phyloP scores from a whole-genome alignment of 2,113 vertebrate species.

The Perca fluviatilis region DNA sequence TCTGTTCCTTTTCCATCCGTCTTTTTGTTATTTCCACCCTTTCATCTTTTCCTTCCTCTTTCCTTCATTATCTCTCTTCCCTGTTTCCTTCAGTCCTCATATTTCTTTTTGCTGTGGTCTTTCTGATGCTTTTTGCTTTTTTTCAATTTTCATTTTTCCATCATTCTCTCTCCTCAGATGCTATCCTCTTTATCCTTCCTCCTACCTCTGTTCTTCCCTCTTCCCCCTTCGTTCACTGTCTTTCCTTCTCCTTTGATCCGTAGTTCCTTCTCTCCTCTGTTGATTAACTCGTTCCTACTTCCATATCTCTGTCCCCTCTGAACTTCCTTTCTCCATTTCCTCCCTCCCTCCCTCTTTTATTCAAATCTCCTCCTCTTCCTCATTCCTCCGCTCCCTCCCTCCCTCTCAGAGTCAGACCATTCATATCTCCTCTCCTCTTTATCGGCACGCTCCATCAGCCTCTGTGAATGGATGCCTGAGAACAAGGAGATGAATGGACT shows the following conservation, averaged over 20 bases:
- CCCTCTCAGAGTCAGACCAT: background rate
- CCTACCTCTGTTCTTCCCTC: background rate
- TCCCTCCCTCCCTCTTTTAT: background rate
- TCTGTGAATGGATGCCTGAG: conserved; percentile 67
- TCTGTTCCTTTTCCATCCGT: too few species aligned
- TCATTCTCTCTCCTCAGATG: too few species aligned
- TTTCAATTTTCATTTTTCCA: background rate
- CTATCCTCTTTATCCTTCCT: background rate
- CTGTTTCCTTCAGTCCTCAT: background rate
- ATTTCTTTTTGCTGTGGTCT: background rate
- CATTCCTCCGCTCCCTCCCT: background rate
- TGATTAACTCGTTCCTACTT: background rate
- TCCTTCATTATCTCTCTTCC: too few species aligned
- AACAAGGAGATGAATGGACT: conserved; percentile 71
- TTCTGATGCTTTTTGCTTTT: background rate
- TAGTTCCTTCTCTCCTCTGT: background rate
- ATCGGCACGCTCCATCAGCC: conserved; percentile 60
- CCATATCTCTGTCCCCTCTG: background rate
- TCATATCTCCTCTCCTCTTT: conserved; percentile 46
- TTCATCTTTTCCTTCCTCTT: too few species aligned
- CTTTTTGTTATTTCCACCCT: background rate
- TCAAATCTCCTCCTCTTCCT: background rate
- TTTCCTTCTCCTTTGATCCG: background rate
- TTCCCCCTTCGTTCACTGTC: background rate
- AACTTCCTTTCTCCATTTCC: background rate